Evolutionary conservation across 2,888 invertebrate species (phyloP).

Genomic region (Elaeidobius kamerunicus): DNA sequence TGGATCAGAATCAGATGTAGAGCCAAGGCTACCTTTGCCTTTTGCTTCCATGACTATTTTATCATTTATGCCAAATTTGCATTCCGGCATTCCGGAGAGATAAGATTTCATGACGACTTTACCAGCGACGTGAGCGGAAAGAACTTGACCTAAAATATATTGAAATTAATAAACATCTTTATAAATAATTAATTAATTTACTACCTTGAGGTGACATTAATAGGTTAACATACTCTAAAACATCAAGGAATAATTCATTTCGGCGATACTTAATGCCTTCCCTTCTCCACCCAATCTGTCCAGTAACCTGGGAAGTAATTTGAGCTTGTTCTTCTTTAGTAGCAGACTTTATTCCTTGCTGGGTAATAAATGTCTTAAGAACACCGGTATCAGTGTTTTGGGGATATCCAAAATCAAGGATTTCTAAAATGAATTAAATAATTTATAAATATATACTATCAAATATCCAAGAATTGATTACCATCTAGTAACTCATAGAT

Average conservation of each 20-base stretch:
- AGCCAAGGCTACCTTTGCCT: constrained; percentile 70
- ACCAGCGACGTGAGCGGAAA: constrained; percentile 98
- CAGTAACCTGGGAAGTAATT: constrained; percentile 57
- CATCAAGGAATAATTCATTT: constrained; percentile 98
- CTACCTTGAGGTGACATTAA: constrained; percentile 99
- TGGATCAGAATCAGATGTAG: constrained; percentile 66
- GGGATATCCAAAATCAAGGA: constrained; percentile 98
- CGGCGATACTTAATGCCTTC: constrained; percentile 99
- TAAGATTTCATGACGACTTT: constrained; percentile 99
- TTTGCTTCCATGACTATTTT: constrained; percentile 98
- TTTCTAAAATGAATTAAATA: constrained; percentile 62
- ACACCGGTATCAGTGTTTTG: constrained; percentile 99
- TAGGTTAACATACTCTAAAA: constrained; percentile 97
- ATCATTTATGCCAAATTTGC: constrained; percentile 99
- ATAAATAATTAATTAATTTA: not conserved
- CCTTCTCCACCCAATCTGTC: constrained; percentile 98
- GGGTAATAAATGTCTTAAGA: constrained; percentile 98
- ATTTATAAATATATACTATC: too few species aligned
- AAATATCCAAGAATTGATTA: too few species aligned
- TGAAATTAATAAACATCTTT: too few species aligned
- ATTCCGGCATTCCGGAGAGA: constrained; percentile 99
- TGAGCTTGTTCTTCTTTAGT: constrained; percentile 97
- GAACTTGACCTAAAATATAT: constrained; percentile 83
- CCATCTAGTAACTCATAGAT: constrained; percentile 98
- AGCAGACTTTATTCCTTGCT: constrained; percentile 97